phyloP scores from a whole-genome alignment of 2,888 invertebrate genomes.

The Volucella bombylans region DNA sequence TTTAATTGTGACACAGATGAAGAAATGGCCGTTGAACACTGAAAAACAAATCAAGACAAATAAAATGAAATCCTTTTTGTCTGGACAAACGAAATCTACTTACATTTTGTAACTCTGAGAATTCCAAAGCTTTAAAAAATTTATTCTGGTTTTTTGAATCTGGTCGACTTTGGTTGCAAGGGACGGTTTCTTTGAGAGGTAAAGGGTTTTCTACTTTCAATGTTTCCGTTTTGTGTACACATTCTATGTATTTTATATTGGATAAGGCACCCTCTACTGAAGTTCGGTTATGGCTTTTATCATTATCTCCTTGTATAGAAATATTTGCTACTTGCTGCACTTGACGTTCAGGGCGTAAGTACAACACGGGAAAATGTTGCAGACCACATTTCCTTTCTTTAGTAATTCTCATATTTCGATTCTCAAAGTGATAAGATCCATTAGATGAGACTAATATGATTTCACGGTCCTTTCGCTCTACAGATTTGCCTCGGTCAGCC shows the following conservation, averaged over 20 bases:
- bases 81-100: not conserved
- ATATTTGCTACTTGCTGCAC: slow-evolving; percentile 46
- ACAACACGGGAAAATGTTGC: slow-evolving; percentile 55
- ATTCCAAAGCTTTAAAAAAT: slow-evolving; percentile 44
- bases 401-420: not conserved
- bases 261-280: not conserved
- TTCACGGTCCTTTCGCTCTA: slow-evolving; percentile 2
- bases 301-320: slow-evolving; percentile 27
- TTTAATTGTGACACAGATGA: too few relatives aligned
- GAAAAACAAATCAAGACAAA: not conserved
- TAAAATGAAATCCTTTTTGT: not conserved
- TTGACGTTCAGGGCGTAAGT: slow-evolving; percentile 46
- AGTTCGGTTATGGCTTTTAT: not conserved
- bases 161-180: not conserved
- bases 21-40: too few relatives aligned
- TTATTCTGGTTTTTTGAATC: slow-evolving; percentile 12
- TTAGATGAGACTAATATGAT: slow-evolving; percentile 16
- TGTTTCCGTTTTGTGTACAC: not conserved
- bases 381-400: slow-evolving; percentile 34
- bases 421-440: slow-evolving; percentile 27
- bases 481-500: not conserved
- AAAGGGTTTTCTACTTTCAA: not conserved
- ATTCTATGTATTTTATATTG: slow-evolving; percentile 47
- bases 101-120: not conserved
- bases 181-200: not conserved